Evolutionary conservation across 2,797 vertebrate species (phyloP).

Genomic region (Chrysolophus pictus): DNA sequence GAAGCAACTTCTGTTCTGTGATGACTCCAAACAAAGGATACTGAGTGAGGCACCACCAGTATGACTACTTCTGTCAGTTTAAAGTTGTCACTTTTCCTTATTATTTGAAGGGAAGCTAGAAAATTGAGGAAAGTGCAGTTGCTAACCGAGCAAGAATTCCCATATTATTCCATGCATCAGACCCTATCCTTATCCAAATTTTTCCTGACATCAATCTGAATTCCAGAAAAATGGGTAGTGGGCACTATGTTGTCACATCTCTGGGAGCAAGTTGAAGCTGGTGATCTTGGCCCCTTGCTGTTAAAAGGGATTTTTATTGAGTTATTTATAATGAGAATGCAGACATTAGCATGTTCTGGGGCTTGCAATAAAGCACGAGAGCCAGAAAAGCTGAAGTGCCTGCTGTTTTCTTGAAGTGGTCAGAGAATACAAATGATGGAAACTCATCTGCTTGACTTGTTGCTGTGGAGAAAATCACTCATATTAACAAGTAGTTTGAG

Average conservation of each 20-base stretch:
- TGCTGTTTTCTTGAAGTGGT: background rate
- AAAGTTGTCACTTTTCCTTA: accelerated
- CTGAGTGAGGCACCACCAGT: background rate
- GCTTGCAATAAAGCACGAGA: background rate
- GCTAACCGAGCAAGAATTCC: background rate
- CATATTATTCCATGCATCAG: background rate
- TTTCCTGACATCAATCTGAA: background rate
- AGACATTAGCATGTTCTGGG: background rate
- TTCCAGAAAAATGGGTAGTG: background rate
- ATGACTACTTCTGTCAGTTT: background rate
- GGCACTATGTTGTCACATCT: background rate
- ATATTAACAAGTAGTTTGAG: background rate
- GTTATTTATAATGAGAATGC: background rate
- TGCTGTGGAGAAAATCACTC: too few species aligned
- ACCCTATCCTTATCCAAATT: background rate
- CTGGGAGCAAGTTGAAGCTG: background rate
- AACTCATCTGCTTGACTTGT: background rate
- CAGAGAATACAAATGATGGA: background rate
- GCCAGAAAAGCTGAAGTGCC: background rate
- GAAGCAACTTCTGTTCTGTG: background rate
- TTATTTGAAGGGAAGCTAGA: background rate
- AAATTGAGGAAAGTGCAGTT: background rate
- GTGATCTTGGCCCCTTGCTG: background rate
- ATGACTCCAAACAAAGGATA: background rate
- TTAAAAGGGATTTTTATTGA: background rate